Evolutionary conservation across 2,113 vertebrate genomes (phyloP), one percentile per base, ranked within the genome.

Genomic region (Dendropsophus ebraccatus): DNA sequence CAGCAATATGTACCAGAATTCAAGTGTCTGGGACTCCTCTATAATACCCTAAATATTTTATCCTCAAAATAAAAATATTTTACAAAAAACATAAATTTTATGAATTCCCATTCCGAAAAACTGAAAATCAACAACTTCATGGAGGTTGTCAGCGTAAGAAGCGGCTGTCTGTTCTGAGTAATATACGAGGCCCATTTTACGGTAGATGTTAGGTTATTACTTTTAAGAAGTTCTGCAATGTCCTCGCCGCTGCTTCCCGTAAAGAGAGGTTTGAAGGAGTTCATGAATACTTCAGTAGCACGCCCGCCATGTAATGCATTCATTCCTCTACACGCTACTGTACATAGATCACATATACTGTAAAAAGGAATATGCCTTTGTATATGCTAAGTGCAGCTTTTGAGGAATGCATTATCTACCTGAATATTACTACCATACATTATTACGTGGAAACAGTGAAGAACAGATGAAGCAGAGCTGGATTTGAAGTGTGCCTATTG

Each of bases 281-380:
- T 69, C 80, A 82, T 82, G 67, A 82, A 82, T 82, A 82, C 62
- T 82, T 82, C 45, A 82, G 56, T 19, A 81, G 54, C 9, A 78
- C 54, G 23, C 54, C 13, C 12, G 35, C 16, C 52, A 60, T 62
- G 58, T 50, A 69, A 69, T 82, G 79, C 60, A 67, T 23, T 67
- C 60, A 67, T 23, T 67, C 41, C 41, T 30, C 58, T 56, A 10
- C 62, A 23, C 62, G 1, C 62, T 67, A 21, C 16, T 12, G 13
- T 45, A 81, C 56, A 80, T 58, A 79, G 25, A 76, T 77, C 16
- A 76, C 14, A 30, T 50, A 50, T 47, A 65, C 41, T 41, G 10
- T 37, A 58, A 23, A 41, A 5, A 50, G 32, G 76, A 37, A 16
- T 25, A n/a, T 19, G 21, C 49, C 4, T 1, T 52, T 56, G 19